phyloP scores from a whole-genome alignment of 2,888 invertebrate genomes.

The Pandemis heparana region DNA sequence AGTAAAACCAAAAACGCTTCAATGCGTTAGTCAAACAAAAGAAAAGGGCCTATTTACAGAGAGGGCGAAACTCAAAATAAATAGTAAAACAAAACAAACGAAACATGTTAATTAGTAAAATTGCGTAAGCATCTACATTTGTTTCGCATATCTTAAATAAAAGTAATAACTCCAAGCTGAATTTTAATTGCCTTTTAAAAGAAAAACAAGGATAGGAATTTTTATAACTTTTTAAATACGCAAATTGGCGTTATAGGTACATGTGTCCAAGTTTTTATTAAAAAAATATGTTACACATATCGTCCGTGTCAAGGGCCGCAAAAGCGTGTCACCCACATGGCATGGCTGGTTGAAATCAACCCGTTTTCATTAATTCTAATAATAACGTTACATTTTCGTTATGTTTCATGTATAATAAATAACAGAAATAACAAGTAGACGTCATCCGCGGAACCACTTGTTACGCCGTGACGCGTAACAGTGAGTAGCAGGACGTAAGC shows the following conservation, averaged over 20 bases:
- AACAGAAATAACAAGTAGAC: slow-evolving; percentile 19
- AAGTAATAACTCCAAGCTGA: background rate
- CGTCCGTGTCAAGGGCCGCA: background rate
- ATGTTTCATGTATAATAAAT: slow-evolving; percentile 8
- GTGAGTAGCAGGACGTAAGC: slow-evolving; percentile 1
- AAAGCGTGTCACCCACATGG: background rate
- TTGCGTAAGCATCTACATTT: background rate
- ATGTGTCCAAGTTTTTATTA: background rate
- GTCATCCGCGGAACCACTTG: slow-evolving; percentile 34
- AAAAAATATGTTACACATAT: background rate
- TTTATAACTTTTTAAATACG: background rate
- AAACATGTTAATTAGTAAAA: slow-evolving; percentile 26
- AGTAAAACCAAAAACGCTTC: slow-evolving; percentile 2
- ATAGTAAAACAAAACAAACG: slow-evolving; percentile 9
- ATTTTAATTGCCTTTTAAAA: background rate
- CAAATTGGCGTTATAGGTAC: background rate
- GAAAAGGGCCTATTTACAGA: slow-evolving; percentile 6
- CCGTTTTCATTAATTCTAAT: background rate
- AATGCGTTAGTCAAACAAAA: slow-evolving; percentile 18
- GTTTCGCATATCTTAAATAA: background rate
- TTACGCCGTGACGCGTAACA: slow-evolving; percentile 19
- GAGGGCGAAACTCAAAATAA: slow-evolving; percentile 9
- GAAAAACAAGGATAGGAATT: background rate
- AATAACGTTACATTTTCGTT: slow-evolving; percentile 9
- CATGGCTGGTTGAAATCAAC: background rate